phyloP scores from a whole-genome alignment of 1,140 invertebrate species.

The Philaenus spumarius region DNA sequence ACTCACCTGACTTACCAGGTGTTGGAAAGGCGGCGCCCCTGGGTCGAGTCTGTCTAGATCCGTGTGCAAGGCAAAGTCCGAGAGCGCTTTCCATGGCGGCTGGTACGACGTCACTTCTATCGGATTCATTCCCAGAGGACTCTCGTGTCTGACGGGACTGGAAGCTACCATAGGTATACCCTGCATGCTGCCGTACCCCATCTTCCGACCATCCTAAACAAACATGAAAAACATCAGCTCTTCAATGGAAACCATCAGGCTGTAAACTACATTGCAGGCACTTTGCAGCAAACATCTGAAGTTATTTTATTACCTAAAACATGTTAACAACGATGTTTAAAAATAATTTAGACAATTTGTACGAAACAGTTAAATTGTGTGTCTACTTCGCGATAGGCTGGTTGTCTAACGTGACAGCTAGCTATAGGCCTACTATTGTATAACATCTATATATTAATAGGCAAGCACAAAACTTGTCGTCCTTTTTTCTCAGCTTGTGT shows the following conservation, averaged over 20 bases:
- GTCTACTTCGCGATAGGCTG: too few relatives aligned
- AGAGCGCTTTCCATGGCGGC: conserved; percentile 94
- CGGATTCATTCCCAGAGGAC: conserved; percentile 74
- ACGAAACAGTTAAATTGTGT: too few relatives aligned
- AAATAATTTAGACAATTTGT: too few relatives aligned
- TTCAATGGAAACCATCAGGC: conserved; percentile 31
- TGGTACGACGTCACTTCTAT: conserved; percentile 93
- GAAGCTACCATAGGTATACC: conserved; percentile 96
- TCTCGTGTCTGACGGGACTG: conserved; percentile 89
- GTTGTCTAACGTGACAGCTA: too few relatives aligned
- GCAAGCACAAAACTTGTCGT: too few relatives aligned
- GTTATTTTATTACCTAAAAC: conserved; percentile 10
- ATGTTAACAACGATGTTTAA: too few relatives aligned
- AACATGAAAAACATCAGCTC: conserved; percentile 24
- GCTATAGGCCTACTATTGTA: too few relatives aligned
- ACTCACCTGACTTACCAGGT: conserved; percentile 87
- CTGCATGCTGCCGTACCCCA: conserved; percentile 86
- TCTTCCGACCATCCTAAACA: conserved; percentile 81
- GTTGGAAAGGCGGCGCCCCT: conserved; percentile 86
- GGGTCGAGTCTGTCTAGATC: conserved; percentile 82
- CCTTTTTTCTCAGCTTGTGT: too few relatives aligned
- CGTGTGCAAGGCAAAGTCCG: conserved; percentile 90
- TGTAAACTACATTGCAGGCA: conserved; percentile 20
- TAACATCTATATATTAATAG: too few relatives aligned
- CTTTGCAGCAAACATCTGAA: background rate